A percentile compares a stretch with the other conserved stretches of the same genome.
Evolutionary conservation across 2,797 vertebrate genomes (phyloP).

Genomic region (Anguilla megastoma): DNA sequence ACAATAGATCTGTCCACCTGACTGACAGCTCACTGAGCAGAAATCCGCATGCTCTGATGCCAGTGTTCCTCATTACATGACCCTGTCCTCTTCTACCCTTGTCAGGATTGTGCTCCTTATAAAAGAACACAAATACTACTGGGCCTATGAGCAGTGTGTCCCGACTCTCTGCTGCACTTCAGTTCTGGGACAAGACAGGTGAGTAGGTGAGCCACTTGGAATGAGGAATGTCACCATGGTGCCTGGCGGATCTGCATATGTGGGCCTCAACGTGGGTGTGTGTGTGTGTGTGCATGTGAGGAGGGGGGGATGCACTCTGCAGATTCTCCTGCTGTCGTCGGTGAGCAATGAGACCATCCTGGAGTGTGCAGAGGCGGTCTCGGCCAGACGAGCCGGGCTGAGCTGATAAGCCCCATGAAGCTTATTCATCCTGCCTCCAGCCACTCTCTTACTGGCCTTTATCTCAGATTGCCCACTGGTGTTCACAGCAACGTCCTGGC

Average conservation of each 20-base stretch:
- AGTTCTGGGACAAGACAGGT: not conserved
- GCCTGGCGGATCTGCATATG: not conserved
- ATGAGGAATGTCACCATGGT: not conserved
- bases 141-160: not conserved
- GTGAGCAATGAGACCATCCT: not conserved
- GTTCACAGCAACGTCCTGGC: not conserved
- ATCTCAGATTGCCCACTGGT: not conserved
- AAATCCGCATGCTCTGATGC: not conserved
- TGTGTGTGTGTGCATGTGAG: not conserved
- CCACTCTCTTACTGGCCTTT: not conserved
- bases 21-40: not conserved
- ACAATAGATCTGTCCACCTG: not conserved
- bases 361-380: not conserved
- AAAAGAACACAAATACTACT: constrained; percentile 2
- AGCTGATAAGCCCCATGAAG: constrained; percentile 24
- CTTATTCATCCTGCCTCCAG: constrained; percentile 26
- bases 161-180: not conserved
- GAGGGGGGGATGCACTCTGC: not conserved
- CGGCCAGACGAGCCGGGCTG: constrained; percentile 14
- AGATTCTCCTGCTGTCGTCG: not conserved
- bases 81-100: not conserved
- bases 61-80: not conserved
- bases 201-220: not conserved
- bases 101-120: not conserved
- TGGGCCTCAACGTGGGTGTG: not conserved